Base-by-base conservation (phyloP, 2,797 vertebrate genomes). In the Argya squamiceps region DNA sequence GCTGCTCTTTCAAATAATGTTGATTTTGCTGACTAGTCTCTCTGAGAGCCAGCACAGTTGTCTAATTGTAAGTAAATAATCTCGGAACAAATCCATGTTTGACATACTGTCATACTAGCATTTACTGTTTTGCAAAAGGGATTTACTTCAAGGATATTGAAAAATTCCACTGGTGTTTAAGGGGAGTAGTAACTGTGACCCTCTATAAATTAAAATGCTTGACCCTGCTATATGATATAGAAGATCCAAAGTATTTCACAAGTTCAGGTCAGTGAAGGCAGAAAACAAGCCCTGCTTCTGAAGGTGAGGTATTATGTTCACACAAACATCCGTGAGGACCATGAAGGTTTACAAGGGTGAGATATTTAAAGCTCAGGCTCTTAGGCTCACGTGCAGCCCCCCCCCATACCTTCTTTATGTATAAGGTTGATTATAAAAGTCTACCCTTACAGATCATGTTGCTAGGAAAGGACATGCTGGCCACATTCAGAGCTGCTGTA, bases 51-150 rank as follows among this genome's bases (percentile, higher is more conserved):
- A 96, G 93, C 94, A 89, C 82, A 97, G 97, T 97, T 97, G 96
- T 95, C 97, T 97, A 97, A 97, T 97, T 97, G 85, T 96, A 97
- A 97, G 97, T 95, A 98, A 98, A 98, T 98, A 97, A 98, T 97
- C 96, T 96, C 26, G 1, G 97, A 96, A 97, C 94, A 97, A 97
- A 97, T 97, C 97, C 58, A 3, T 91, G 85, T 94, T 96, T 97
- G 97, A 98, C 96, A 97, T 91, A 81, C 95, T 97, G 93, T 97
- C 97, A 89, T 96, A 73, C 88, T 93, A 96, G 93, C 97, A 90
- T 97, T 96, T 97, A 96, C 97, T 97, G 95, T 96, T 98, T 97
- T 96, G 94, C 78, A 96, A 84, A 94, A 96, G 94, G 95, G 95
- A 97, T 96, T 97, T 97, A 94, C 95, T 96, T 95, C 82, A 71